Evolutionary conservation across 2,888 invertebrate genomes (phyloP).

Genomic region (Tenthredo amoena): DNA sequence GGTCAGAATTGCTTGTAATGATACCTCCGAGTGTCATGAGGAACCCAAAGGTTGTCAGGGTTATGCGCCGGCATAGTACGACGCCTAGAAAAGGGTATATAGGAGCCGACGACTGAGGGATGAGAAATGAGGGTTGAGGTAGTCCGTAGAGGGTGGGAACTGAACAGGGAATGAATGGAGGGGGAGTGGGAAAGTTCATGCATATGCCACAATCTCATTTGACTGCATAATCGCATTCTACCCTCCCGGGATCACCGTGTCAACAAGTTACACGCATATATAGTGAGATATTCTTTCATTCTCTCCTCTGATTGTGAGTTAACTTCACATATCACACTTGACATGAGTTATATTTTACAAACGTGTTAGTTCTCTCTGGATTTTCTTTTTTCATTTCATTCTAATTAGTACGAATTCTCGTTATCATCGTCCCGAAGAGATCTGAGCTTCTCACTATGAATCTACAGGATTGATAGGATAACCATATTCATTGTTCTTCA

Average conservation of each 20-base stretch:
- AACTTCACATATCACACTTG: background rate
- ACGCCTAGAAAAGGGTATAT: conserved; percentile 34
- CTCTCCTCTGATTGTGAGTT: conserved; percentile 11
- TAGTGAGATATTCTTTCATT: conserved; percentile 32
- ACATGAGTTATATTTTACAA: conserved; percentile 4
- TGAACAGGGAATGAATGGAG: conserved; percentile 54
- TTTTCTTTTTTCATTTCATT: background rate
- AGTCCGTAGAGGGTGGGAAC: conserved; percentile 50
- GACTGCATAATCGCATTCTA: conserved; percentile 76
- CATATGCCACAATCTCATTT: conserved; percentile 78
- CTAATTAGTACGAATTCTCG: background rate
- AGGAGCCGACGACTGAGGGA: background rate
- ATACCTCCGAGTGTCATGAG: conserved; percentile 49
- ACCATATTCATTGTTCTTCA: background rate
- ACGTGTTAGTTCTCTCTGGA: background rate
- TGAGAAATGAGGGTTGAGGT: conserved; percentile 37
- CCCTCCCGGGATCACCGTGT: conserved; percentile 72
- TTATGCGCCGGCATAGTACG: background rate
- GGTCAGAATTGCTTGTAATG: conserved; percentile 47
- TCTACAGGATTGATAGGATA: background rate
- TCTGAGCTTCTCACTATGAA: background rate
- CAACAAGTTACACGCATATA: conserved; percentile 73
- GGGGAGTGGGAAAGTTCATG: conserved; percentile 70
- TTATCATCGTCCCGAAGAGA: background rate
- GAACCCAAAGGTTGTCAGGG: conserved; percentile 48